phyloP scores from a whole-genome alignment of 2,113 vertebrate genomes.

The Sander lucioperca region DNA sequence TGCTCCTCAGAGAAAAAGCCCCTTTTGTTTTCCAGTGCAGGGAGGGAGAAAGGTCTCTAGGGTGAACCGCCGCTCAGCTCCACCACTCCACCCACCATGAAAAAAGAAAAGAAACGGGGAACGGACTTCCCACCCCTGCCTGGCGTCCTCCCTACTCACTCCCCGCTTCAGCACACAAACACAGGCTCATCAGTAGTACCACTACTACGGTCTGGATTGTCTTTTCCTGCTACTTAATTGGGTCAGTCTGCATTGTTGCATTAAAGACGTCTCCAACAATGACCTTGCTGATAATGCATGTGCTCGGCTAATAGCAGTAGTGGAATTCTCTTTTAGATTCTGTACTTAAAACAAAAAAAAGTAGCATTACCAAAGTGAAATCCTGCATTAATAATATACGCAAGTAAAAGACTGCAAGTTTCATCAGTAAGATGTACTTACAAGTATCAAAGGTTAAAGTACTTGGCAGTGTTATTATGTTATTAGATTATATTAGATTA shows the following conservation, averaged over 20 bases:
- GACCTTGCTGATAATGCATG: slow-evolving; percentile 49
- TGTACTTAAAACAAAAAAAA: background rate
- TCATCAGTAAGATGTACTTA: background rate
- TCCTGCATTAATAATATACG: background rate
- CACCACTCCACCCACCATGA: slow-evolving; percentile 65
- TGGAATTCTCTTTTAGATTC: background rate
- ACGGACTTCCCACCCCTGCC: slow-evolving; percentile 68
- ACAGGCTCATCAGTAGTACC: slow-evolving; percentile 70
- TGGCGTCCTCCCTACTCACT: slow-evolving; percentile 59
- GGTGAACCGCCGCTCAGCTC: slow-evolving; percentile 75
- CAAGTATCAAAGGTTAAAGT: background rate
- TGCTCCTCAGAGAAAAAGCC: slow-evolving; percentile 76
- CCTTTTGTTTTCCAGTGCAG: slow-evolving; percentile 75
- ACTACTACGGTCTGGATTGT: slow-evolving; percentile 55
- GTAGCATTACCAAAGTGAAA: background rate
- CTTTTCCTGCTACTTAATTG: slow-evolving; percentile 70
- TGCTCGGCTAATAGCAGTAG: background rate
- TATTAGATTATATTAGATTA: background rate
- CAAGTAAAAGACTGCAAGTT: background rate
- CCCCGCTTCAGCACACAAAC: slow-evolving; percentile 76
- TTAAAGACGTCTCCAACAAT: slow-evolving; percentile 67
- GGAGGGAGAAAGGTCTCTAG: slow-evolving; percentile 74
- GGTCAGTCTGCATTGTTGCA: slow-evolving; percentile 71
- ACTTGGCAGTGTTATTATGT: background rate
- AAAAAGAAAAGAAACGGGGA: slow-evolving; percentile 47